phyloP scores from a whole-genome alignment of 2,797 vertebrate genomes.

The Amblyraja radiata region DNA sequence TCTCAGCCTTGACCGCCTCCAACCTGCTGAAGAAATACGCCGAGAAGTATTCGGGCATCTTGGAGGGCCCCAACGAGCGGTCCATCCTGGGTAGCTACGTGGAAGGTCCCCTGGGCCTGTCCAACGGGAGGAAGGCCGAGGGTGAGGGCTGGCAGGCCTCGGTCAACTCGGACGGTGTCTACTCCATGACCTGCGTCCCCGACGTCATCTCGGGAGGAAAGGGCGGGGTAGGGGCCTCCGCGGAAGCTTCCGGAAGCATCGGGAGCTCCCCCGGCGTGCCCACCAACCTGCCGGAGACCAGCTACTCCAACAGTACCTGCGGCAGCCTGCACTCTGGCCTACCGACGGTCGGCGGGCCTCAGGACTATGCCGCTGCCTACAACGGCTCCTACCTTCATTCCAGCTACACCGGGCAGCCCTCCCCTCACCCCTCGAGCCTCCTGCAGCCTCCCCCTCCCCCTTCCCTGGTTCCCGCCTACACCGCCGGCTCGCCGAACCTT shows the following conservation, averaged over 20 bases:
- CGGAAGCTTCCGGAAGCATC: constrained; percentile 84
- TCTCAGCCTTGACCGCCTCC: constrained; percentile 95
- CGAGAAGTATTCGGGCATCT: constrained; percentile 96
- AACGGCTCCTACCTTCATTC: constrained; percentile 94
- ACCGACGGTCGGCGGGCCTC: constrained; percentile 62
- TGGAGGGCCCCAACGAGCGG: constrained; percentile 87
- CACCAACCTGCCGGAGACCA: constrained; percentile 87
- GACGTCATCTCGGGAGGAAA: constrained; percentile 91
- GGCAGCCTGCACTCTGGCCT: constrained; percentile 92
- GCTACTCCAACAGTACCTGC: constrained; percentile 91
- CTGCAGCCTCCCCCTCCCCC: constrained; percentile 78
- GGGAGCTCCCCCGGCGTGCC: constrained; percentile 88
- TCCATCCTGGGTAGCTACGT: constrained; percentile 87
- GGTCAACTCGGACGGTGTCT: constrained; percentile 77
- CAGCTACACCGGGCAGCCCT: constrained; percentile 86
- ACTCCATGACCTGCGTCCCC: constrained; percentile 93
- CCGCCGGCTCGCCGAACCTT: constrained; percentile 84
- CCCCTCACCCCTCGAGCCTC: constrained; percentile 89
- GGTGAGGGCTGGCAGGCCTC: constrained; percentile 85
- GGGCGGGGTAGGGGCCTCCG: constrained; percentile 80
- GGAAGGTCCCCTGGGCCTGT: constrained; percentile 75
- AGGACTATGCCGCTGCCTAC: constrained; percentile 93
- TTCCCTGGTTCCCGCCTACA: constrained; percentile 87
- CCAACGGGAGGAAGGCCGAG: constrained; percentile 91
- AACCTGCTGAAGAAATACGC: constrained; percentile 98